Evolutionary conservation across 2,797 vertebrate species (phyloP).

Genomic region (Macropodus opercularis): DNA sequence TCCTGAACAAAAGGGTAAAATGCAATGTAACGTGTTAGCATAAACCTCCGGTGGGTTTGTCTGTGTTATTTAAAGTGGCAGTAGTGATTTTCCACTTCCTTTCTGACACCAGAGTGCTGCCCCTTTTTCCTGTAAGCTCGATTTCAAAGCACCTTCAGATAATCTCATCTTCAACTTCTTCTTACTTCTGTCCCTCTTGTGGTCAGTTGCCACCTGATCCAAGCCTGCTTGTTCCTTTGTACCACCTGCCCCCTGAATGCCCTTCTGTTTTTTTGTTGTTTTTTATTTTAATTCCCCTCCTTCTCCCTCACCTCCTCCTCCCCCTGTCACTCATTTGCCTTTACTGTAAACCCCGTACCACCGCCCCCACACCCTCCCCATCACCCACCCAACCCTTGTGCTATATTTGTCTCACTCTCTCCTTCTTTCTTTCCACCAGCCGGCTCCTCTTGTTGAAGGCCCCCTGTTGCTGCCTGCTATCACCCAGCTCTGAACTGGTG

Average conservation of each 20-base stretch:
- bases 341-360: constrained; percentile 40
- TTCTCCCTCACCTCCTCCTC: constrained; percentile 9
- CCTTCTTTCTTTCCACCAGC: constrained; percentile 57
- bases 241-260: constrained; percentile 32
- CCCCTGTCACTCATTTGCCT: constrained; percentile 39
- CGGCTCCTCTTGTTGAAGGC: constrained; percentile 78
- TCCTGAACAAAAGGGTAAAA: not conserved
- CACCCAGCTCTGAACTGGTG: constrained; percentile 77
- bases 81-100: not conserved
- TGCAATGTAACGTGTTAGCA: not conserved
- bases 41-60: not conserved
- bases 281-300: not conserved
- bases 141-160: constrained; percentile 9
- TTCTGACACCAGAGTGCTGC: not conserved
- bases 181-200: constrained; percentile 38
- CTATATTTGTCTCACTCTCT: constrained; percentile 53
- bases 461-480: constrained; percentile 94
- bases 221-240: constrained; percentile 8
- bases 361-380: constrained; percentile 12
- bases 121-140: not conserved
- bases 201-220: constrained; percentile 27
- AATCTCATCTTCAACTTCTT: not conserved
- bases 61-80: not conserved
- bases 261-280: constrained; percentile 16
- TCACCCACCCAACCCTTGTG: constrained; percentile 11